Percentiles rank a stretch among this genome's conserved stretches.
Conservation (phyloP, 2,888 invertebrate genomes). For the Caenorhabditis uteleia region DNA sequence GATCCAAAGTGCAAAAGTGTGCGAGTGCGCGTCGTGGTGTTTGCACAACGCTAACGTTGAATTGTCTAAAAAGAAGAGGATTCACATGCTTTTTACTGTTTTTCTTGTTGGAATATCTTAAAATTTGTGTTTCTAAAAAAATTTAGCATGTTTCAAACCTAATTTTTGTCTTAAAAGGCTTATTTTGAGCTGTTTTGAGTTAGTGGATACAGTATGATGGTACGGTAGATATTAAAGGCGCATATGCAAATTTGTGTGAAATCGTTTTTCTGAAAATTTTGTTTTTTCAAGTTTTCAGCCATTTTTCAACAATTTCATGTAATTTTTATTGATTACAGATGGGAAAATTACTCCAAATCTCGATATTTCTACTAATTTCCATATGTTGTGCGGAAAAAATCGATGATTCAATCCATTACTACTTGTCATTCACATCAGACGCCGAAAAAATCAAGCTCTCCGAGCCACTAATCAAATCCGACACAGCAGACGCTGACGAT, state of each 20-base stretch:
- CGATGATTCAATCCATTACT: slow-evolving; percentile 45
- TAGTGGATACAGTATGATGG: neutral
- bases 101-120: neutral
- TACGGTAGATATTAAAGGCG: no score
- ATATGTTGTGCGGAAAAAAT: slow-evolving; percentile 8
- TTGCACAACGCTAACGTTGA: neutral
- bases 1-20: slow-evolving; percentile 25
- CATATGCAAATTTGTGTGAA: neutral
- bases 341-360: neutral
- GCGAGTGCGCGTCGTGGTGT: slow-evolving; percentile 16
- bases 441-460: slow-evolving; percentile 2
- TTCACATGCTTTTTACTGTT: no score
- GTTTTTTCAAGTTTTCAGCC: neutral
- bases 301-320: neutral
- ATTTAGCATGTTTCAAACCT: neutral
- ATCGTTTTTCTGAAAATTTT: neutral
- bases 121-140: neutral
- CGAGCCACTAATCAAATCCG: neutral
- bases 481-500: slow-evolving; percentile 9
- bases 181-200: neutral
- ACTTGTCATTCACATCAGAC: slow-evolving; percentile 31
- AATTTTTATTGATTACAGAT: neutral
- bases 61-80: neutral
- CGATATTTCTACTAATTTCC: no score
- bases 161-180: no score